A percentile compares a stretch with the other conserved stretches of the same genome.
Conservation (phyloP, 2,888 invertebrate genomes). For the Empis livida region DNA sequence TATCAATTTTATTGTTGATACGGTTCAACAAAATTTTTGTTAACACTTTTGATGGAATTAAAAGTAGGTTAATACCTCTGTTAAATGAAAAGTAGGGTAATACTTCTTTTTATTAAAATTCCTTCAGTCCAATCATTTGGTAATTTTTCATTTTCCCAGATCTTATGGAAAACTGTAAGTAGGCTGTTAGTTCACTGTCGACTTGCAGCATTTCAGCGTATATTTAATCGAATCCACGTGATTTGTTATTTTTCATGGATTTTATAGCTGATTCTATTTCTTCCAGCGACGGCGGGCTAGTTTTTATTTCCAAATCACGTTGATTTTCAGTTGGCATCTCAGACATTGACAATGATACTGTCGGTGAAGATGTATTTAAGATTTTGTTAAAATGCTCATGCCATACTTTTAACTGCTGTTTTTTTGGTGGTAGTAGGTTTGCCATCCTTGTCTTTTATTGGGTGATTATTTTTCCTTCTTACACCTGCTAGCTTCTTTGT, state of each 20-base stretch:
- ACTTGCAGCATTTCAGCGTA: background rate
- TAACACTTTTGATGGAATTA: background rate
- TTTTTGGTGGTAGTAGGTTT: too few relatives aligned
- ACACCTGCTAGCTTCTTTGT: too few relatives aligned
- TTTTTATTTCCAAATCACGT: background rate
- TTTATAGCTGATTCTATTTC: background rate
- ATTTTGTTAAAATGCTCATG: too few relatives aligned
- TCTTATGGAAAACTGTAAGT: background rate
- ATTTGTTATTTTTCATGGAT: background rate
- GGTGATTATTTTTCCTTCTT: too few relatives aligned
- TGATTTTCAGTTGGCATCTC: background rate
- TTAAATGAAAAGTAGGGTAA: background rate
- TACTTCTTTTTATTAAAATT: slow-evolving; percentile 10
- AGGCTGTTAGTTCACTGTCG: background rate
- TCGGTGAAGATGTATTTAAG: too few relatives aligned
- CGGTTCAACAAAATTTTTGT: background rate
- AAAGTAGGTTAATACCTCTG: slow-evolving; percentile 1
- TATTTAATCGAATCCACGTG: background rate
- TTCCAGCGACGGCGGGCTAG: too few relatives aligned
- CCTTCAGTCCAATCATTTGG: slow-evolving; percentile 10
- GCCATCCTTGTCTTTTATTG: too few relatives aligned
- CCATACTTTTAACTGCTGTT: too few relatives aligned
- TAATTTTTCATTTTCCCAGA: slow-evolving; percentile 8
- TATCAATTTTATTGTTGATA: background rate
- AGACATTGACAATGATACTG: background rate